A percentile compares a stretch with the other conserved stretches of the same genome.
phyloP scores from a whole-genome alignment of 2,888 invertebrate species.

The Oligia fasciuncula region DNA sequence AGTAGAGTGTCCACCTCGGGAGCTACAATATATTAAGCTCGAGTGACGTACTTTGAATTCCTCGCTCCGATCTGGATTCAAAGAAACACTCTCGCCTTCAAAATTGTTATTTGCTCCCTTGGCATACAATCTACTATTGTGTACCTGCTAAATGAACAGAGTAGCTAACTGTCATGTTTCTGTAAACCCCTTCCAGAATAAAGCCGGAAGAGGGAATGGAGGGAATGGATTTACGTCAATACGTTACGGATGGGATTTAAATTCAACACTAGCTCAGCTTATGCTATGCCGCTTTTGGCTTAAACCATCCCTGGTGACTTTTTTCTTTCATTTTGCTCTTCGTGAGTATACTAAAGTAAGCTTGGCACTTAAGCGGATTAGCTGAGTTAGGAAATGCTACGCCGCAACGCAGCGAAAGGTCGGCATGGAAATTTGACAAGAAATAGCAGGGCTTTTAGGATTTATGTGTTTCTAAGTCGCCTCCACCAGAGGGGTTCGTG shows the following conservation, averaged over 20 bases:
- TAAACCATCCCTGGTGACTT: neutral
- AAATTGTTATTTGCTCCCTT: too few species aligned
- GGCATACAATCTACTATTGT: too few species aligned
- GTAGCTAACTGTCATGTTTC: too few species aligned
- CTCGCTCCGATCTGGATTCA: too few species aligned
- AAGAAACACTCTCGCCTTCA: too few species aligned
- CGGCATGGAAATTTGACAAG: neutral
- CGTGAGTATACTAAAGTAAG: neutral
- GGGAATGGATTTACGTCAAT: neutral
- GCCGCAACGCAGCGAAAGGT: neutral
- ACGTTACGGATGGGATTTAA: neutral
- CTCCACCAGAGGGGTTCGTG: too few species aligned
- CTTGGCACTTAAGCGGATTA: constrained; percentile 19
- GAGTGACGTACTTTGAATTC: too few species aligned
- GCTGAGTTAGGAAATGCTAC: neutral
- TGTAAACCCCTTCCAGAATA: neutral
- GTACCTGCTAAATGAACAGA: neutral
- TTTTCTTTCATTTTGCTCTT: constrained; percentile 13
- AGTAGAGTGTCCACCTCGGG: too few species aligned
- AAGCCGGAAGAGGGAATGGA: neutral
- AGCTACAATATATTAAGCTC: too few species aligned
- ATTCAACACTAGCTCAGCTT: neutral
- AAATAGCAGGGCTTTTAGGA: neutral
- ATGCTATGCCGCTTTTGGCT: neutral
- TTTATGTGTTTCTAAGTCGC: constrained; percentile 1